Evolutionary conservation across 2,888 invertebrate genomes (phyloP).

Genomic region (Bombylius major): DNA sequence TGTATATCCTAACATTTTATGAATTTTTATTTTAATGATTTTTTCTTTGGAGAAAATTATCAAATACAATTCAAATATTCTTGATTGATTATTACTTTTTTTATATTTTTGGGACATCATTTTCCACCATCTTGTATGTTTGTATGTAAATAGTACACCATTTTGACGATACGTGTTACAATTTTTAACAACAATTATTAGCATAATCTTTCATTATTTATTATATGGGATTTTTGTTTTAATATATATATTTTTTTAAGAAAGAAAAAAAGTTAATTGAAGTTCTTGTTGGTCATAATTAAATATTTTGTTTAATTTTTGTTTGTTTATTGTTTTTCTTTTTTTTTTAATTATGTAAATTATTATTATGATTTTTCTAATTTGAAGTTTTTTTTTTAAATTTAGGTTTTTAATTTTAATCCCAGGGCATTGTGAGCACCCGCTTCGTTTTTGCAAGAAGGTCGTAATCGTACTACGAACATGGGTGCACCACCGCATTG

Average conservation of each 20-base stretch:
- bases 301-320: background rate
- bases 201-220: too few relatives aligned
- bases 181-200: conserved; percentile 9
- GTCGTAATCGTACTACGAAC: conserved; percentile 57
- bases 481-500: conserved; percentile 69
- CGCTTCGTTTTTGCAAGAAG: conserved; percentile 63
- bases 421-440: conserved; percentile 54
- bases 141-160: background rate
- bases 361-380: conserved; percentile 17
- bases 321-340: conserved; percentile 8
- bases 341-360: conserved; percentile 24
- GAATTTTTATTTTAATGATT: background rate
- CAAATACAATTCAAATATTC: background rate
- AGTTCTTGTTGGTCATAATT: too few relatives aligned
- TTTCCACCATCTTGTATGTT: conserved; percentile 6
- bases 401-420: conserved; percentile 30
- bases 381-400: conserved; percentile 17
- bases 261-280: too few relatives aligned
- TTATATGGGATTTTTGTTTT: too few relatives aligned
- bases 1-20: background rate
- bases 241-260: background rate
- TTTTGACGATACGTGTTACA: conserved; percentile 14
- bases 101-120: conserved; percentile 2
- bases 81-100: background rate
- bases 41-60: too few relatives aligned